Base-by-base conservation (phyloP, 2,888 invertebrate species). In the Thereva unica region DNA sequence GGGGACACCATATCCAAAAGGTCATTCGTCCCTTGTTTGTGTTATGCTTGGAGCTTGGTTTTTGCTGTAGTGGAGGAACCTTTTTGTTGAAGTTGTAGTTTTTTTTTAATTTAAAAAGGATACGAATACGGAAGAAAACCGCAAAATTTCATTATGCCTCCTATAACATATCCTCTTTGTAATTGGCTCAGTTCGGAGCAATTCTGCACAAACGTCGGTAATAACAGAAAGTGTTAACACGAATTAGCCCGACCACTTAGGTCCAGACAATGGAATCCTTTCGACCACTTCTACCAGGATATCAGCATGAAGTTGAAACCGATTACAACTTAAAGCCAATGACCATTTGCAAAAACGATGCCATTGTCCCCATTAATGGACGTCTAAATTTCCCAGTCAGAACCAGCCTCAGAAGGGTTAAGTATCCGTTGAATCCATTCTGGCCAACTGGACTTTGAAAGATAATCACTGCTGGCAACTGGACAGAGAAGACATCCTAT, bases 191-290 rank as follows among this genome's bases (percentile, higher is more conserved):
- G 57, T 41, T n/a, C 9, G 7, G 10, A 10, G 6, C 56, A 37
- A 50, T 52, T 57, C 50, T 50, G 57, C 47, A 52, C 56, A 61
- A 66, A 66, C 10, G 59, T 59, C 63, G 66, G 66, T 68, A 66
- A 50, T 66, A 68, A 66, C 53, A 63, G 63, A 56, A 67, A 68
- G 68, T 68, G 68, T 53, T 64, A 68, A 68, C 68, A 64, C 68
- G 66, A 68, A 68, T 66, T 68, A 40, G 50, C 49, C 23, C 63
- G 66, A 66, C 66, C 68, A 66, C 68, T 63, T 37, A 49, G 64
- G 23, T n/a, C 34, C 23, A 34, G 64, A 47, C 53, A 67, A 59
- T 57, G 59, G 47, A 65, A 68, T 42, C 64, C 61, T 59, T 53
- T 41, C 52, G 41, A 56, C 35, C 38, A 37, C 50, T 37, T 35